phyloP scores from a whole-genome alignment of 2,113 vertebrate species.

The Archilochus colubris region DNA sequence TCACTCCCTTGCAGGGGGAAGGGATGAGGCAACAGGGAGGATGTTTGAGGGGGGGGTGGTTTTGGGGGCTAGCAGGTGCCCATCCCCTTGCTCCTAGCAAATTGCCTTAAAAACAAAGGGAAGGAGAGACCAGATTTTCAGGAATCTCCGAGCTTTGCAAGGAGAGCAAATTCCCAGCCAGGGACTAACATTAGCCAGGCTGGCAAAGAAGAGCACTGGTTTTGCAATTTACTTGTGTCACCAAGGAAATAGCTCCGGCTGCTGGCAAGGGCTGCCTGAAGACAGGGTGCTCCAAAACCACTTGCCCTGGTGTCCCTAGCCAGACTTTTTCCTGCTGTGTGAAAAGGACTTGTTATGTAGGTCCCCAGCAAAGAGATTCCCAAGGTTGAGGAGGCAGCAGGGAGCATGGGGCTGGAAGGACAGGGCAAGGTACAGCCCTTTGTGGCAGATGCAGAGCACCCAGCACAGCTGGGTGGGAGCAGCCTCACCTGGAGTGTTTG shows the following conservation, averaged over 20 bases:
- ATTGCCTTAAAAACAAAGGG: not conserved
- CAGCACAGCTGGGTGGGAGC: not conserved
- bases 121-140: not conserved
- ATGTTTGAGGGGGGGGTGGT: too few species aligned
- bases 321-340: not conserved
- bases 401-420: not conserved
- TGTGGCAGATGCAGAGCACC: not conserved
- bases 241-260: not conserved
- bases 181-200: not conserved
- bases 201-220: not conserved
- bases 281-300: not conserved
- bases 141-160: not conserved
- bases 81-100: not conserved
- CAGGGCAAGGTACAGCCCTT: not conserved
- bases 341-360: not conserved
- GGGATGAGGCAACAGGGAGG: not conserved
- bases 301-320: not conserved
- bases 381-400: not conserved
- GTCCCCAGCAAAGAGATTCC: not conserved
- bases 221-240: not conserved
- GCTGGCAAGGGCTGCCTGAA: not conserved
- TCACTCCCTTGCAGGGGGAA: not conserved
- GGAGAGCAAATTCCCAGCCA: not conserved
- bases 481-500: not conserved
- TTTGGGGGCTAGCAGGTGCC: fast-evolving